phyloP scores from a whole-genome alignment of 2,888 invertebrate genomes.

The Leistus spinibarbis region DNA sequence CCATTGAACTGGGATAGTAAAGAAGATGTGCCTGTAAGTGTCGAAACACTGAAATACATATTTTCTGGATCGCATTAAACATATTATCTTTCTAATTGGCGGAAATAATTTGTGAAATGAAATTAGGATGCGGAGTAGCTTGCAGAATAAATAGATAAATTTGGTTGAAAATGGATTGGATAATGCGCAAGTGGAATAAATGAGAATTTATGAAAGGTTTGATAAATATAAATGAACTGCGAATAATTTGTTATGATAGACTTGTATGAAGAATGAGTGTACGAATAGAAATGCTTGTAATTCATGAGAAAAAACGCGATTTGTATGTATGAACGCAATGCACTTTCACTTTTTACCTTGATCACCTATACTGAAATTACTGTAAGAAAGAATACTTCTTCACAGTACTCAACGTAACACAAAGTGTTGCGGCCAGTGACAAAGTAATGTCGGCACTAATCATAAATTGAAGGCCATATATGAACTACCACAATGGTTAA shows the following conservation, averaged over 20 bases:
- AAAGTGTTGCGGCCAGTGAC: background rate
- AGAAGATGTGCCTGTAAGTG: conserved; percentile 46
- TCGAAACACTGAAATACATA: background rate
- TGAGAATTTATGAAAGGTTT: too few relatives aligned
- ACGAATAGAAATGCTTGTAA: too few relatives aligned
- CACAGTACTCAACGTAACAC: background rate
- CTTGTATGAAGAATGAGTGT: too few relatives aligned
- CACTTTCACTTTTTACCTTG: background rate
- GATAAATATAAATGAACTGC: too few relatives aligned
- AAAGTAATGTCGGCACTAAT: background rate
- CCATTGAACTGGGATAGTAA: conserved; percentile 57
- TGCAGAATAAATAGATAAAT: too few relatives aligned
- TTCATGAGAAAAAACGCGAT: too few relatives aligned
- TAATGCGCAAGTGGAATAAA: too few relatives aligned
- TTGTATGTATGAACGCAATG: background rate
- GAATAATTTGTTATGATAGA: too few relatives aligned
- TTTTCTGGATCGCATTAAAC: background rate
- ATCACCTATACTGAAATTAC: background rate
- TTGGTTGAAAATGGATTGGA: too few relatives aligned
- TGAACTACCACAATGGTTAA: background rate
- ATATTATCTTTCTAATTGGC: conserved; percentile 7
- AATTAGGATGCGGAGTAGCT: too few relatives aligned
- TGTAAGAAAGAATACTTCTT: too few relatives aligned
- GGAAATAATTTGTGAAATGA: too few relatives aligned
- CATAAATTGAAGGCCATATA: background rate